Evolutionary conservation across 2,797 vertebrate genomes (phyloP).

Genomic region (Melanotaenia maccullochi): DNA sequence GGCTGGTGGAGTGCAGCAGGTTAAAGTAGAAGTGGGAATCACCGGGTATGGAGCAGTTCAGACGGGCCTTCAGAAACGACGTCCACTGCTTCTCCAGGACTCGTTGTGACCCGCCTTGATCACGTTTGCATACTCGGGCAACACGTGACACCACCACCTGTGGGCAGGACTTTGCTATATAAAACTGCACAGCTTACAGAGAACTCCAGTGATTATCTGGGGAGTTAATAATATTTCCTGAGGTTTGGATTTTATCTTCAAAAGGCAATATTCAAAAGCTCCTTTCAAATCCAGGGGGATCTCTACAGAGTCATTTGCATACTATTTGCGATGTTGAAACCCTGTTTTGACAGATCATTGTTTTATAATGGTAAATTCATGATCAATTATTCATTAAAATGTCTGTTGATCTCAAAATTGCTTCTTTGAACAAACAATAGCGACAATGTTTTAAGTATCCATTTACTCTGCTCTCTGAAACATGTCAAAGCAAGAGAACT

Average conservation of each 20-base stretch:
- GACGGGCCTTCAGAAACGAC: slow-evolving; percentile 93
- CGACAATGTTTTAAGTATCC: slow-evolving; percentile 49
- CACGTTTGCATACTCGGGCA: slow-evolving; percentile 92
- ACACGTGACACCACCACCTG: slow-evolving; percentile 95
- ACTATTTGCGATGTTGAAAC: slow-evolving; percentile 47
- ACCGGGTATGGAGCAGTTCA: slow-evolving; percentile 95
- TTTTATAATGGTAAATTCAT: slow-evolving; percentile 69
- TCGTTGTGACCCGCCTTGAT: slow-evolving; percentile 92
- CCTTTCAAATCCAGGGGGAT: slow-evolving; percentile 31
- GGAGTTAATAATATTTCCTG: slow-evolving; percentile 24
- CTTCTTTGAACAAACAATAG: slow-evolving; percentile 56
- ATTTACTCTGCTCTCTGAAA: slow-evolving; percentile 69
- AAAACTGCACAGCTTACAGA: neutral
- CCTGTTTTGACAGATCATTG: slow-evolving; percentile 69
- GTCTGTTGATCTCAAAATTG: slow-evolving; percentile 61
- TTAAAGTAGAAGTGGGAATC: slow-evolving; percentile 98
- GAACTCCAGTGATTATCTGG: slow-evolving; percentile 5
- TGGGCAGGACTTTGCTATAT: neutral
- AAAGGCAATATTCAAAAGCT: slow-evolving; percentile 46
- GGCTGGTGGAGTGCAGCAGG: slow-evolving; percentile 93
- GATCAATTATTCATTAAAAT: slow-evolving; percentile 79
- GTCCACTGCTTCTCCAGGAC: slow-evolving; percentile 98
- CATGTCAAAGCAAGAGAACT: slow-evolving; percentile 58
- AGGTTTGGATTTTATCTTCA: slow-evolving; percentile 49
- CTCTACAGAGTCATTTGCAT: slow-evolving; percentile 57